These are phyloP conservation scores for Axinella damicornis DNA, from an alignment of 37 sponge, comb jelly and placozoan genomes.

Conservation along the genomic window DNA sequence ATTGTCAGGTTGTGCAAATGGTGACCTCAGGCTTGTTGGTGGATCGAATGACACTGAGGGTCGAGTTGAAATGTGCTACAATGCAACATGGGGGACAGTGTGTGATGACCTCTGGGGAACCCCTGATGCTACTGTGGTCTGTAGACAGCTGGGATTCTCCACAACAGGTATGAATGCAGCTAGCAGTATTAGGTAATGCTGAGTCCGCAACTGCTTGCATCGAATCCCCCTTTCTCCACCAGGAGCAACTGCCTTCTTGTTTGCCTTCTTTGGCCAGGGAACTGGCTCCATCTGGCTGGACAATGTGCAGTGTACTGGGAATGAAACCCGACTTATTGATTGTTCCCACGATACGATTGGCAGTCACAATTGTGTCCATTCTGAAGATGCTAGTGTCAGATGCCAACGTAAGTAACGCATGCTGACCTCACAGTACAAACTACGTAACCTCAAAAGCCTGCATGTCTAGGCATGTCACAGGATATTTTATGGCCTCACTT, in stretches of 20 bases:
- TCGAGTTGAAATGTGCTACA: constrained; percentile 39
- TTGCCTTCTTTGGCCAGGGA: constrained; percentile 19
- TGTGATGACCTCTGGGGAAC: constrained; percentile 59
- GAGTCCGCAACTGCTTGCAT: neutral
- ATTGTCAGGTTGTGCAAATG: constrained; percentile 7
- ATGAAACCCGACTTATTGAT: constrained; percentile 23
- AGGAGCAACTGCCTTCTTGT: constrained; percentile 6
- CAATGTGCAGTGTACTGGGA: constrained; percentile 24
- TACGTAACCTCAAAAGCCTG: constrained; percentile 9
- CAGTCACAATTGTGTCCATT: constrained; percentile 35
- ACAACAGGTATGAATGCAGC: neutral
- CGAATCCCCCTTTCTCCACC: neutral
- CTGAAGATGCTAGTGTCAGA: constrained; percentile 50
- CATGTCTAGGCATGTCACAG: too few relatives aligned
- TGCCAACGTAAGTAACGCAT: neutral
- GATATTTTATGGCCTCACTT: neutral
- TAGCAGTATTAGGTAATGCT: too few relatives aligned
- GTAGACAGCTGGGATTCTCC: constrained; percentile 57
- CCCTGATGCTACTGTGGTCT: constrained; percentile 43
- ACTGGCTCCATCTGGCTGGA: constrained; percentile 37
- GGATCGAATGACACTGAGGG: constrained; percentile 16
- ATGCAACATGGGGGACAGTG: constrained; percentile 59
- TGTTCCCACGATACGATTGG: constrained; percentile 25
- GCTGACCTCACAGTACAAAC: neutral
- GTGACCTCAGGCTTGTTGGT: constrained; percentile 16